Evolutionary conservation across 2,113 vertebrate species (phyloP), one percentile per base, ranked within the genome.

Genomic region (Ceratotherium simum): DNA sequence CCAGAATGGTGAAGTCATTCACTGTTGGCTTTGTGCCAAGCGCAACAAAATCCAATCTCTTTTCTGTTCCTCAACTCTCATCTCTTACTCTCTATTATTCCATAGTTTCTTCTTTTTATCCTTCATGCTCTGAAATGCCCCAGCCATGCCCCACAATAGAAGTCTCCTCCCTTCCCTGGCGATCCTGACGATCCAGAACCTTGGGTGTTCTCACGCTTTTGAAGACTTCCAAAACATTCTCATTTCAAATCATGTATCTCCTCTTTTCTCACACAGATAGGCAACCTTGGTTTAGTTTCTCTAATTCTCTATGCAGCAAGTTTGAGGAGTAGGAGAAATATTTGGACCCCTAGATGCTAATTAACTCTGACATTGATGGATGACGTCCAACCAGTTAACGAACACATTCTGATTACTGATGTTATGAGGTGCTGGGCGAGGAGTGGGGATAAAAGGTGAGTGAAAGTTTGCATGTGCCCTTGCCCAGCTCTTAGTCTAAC

Each of bases 1-100:
- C 0, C n/a, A 21, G 5, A 29, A 31, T 1, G n/a, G 9, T 21
- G 36, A 60, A 18, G 29, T 7, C 36, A 2, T 23, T 42, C 27
- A 5, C 27, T 14, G 10, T 39, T 2, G 29, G 21, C 36, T 9
- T 42, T 11, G 46, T 27, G 7, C 18, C 48, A 48, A 48, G 1
- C 48, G 3, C 2, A 54, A 13, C 7, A 7, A 33, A 33, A 51
- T 31, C 11, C 4, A 42, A 21, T 33, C 8, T 20, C 1, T 16
- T 46, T 17, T 62, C 25, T 25, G 5, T 29, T 33, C 17, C 29
- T 76, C 1, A 5, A 17, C 21, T 31, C 56, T 62, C n/a, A 36
- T 27, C 21, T 27, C 13, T 60, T 8, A 0, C n/a, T 6, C 6
- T 39, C 54, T 39, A 7, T 17, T 10, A 33, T 46, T 14, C 2